Base-by-base conservation (phyloP, 2,797 vertebrate genomes). In the Chaetophractus vellerosus region DNA sequence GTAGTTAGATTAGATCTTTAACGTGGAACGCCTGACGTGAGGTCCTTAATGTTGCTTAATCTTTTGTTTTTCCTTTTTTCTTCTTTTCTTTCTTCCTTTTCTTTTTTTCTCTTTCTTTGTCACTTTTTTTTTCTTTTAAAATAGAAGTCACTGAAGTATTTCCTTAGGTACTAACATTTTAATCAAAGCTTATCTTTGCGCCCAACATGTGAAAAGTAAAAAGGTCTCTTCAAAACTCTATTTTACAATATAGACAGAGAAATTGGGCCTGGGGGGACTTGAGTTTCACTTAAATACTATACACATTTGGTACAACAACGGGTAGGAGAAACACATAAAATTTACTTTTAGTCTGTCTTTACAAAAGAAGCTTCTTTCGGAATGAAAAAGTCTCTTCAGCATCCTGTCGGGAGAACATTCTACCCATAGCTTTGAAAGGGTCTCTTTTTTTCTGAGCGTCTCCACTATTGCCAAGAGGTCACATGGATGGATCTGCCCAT, bases 281-380 rank as follows among this genome's bases (percentile, higher is more conserved):
- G 59, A 68, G 24, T 63, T 74, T 97, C 89, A 95, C 84, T 98
- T 97, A 98, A 98, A 98, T 97, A 98, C 97, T 97, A 91, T 97
- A 97, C 96, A 98, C 79, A 93, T 41, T 79, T 86, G 78, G 57
- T 33, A 72, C 93, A 72, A 82, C 16, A 33, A 84, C n/a, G 41
- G 55, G 31, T 63, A 1, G 3, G 28, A 23, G 41, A 26, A 66
- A 76, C 52, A 92, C 33, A 48, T 24, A 50, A 92, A 45, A 45
- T 26, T 81, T 57, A 33, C 55, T 90, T 91, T 90, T 71, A 50
- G 31, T 94, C 82, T 59, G 45, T 97, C 85, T 95, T 95, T 92
- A 92, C 61, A 82, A 57, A 83, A 89, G 71, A 92, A 90, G 57
- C 31, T 14, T 69, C 75, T 89, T 92, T 68, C 74, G 41, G 82